A percentile compares a stretch with the other conserved stretches of the same genome.
These are phyloP conservation scores for Helleia helle DNA, from an alignment of 2,888 invertebrate species.

Conservation along the genomic window DNA sequence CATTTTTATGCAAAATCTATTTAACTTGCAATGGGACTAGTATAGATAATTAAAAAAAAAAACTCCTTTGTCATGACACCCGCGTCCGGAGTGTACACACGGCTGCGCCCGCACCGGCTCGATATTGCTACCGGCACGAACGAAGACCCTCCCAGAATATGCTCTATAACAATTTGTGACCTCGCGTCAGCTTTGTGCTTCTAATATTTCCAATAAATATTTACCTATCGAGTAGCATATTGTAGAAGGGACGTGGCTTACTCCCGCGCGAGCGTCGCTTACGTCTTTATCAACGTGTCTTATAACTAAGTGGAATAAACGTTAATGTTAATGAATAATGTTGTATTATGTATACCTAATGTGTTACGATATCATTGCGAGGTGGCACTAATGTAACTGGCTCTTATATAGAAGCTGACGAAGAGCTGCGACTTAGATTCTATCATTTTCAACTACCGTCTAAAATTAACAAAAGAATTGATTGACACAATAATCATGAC, in stretches of 20 bases:
- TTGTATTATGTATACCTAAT: conserved; percentile 39
- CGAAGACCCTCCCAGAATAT: conserved; percentile 60
- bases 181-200: conserved; percentile 22
- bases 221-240: conserved; percentile 34
- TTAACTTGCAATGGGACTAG: conserved; percentile 71
- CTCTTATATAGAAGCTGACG: conserved; percentile 26
- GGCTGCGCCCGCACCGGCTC: conserved; percentile 64
- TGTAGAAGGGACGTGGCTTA: conserved; percentile 47
- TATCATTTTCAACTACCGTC: not conserved
- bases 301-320: conserved; percentile 62
- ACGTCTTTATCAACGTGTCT: conserved; percentile 48
- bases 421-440: conserved; percentile 15
- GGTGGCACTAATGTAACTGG: conserved; percentile 54
- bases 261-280: conserved; percentile 33
- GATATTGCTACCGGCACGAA: conserved; percentile 60
- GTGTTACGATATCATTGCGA: conserved; percentile 58
- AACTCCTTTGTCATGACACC: conserved; percentile 40
- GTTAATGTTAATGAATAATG: conserved; percentile 26
- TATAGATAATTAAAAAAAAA: conserved; percentile 45
- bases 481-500: too few species aligned
- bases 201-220: conserved; percentile 20
- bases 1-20: conserved; percentile 63
- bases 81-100: conserved; percentile 44
- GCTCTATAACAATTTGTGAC: conserved; percentile 49
- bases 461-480: too few species aligned